Conservation (phyloP, 2,888 invertebrate genomes). For the Loripinus fragilis region DNA sequence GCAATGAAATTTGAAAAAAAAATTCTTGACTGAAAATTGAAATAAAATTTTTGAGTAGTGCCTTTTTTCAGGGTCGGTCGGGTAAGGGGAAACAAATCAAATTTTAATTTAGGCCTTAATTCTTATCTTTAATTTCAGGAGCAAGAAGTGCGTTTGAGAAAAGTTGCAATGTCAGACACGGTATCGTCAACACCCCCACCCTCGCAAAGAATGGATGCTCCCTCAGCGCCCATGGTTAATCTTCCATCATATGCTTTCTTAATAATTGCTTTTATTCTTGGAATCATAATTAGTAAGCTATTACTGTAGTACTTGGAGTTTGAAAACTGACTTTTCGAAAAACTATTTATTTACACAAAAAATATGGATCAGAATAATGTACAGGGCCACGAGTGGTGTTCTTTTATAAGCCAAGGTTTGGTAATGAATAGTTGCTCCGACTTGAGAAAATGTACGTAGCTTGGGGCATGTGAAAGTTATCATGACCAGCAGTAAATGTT, state of each 20-base stretch:
- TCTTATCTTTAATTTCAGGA: slow-evolving; percentile 73
- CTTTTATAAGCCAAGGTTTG: too few relatives aligned
- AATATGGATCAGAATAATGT: neutral
- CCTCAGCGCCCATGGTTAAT: slow-evolving; percentile 25
- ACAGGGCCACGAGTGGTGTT: too few relatives aligned
- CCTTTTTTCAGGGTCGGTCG: too few relatives aligned
- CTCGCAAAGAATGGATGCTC: slow-evolving; percentile 35
- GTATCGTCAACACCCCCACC: slow-evolving; percentile 73
- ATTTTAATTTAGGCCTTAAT: too few relatives aligned
- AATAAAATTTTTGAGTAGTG: too few relatives aligned
- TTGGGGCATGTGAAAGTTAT: too few relatives aligned
- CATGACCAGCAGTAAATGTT: too few relatives aligned
- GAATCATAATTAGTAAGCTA: slow-evolving; percentile 56
- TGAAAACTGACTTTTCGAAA: neutral
- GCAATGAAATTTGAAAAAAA: too few relatives aligned
- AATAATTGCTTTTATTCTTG: slow-evolving; percentile 52
- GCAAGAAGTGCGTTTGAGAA: slow-evolving; percentile 78
- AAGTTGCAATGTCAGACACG: slow-evolving; percentile 80
- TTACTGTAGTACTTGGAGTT: slow-evolving; percentile 45
- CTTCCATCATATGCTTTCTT: slow-evolving; percentile 57
- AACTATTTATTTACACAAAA: slow-evolving; percentile 9
- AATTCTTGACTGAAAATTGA: too few relatives aligned
- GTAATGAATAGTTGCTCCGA: too few relatives aligned
- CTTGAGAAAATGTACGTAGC: too few relatives aligned
- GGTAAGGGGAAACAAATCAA: too few relatives aligned